Evolutionary conservation across 2,797 vertebrate genomes (phyloP).

Genomic region (Chromis chromis): DNA sequence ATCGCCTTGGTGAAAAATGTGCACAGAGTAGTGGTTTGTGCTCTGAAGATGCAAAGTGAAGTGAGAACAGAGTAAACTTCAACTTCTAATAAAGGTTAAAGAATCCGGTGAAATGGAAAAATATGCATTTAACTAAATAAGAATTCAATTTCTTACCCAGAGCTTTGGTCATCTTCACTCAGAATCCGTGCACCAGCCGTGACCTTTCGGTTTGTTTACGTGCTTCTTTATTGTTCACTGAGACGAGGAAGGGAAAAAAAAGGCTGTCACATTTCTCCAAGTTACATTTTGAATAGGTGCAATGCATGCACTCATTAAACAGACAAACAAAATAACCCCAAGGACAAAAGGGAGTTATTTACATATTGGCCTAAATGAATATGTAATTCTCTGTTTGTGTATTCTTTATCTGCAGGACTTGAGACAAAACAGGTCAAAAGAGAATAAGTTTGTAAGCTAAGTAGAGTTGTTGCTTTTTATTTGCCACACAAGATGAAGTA

Average conservation of each 20-base stretch:
- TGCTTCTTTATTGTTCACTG: constrained; percentile 22
- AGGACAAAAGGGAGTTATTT: constrained; percentile 52
- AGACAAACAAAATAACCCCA: constrained; percentile 38
- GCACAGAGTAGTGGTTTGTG: not conserved
- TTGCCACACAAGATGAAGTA: not conserved
- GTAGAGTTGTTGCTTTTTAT: constrained; percentile 8
- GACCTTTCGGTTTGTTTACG: constrained; percentile 44
- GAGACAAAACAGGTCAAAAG: constrained; percentile 25
- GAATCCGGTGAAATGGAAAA: not conserved
- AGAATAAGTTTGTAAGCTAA: constrained; percentile 17
- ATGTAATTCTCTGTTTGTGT: constrained; percentile 39
- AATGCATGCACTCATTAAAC: constrained; percentile 44
- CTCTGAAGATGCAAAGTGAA: not conserved
- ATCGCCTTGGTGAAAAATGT: not conserved
- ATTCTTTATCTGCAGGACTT: constrained; percentile 9
- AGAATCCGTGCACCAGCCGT: not conserved
- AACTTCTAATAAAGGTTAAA: not conserved
- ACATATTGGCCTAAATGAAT: constrained; percentile 49
- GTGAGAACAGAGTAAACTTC: not conserved
- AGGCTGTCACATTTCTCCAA: constrained; percentile 21
- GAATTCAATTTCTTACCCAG: not conserved
- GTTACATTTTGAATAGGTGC: constrained; percentile 13
- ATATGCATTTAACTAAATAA: not conserved
- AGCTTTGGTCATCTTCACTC: not conserved
- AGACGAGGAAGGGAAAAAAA: not conserved